These are phyloP conservation scores for Rhinogobius similis DNA, from an alignment of 2,113 vertebrate genomes.

Conservation along the genomic window DNA sequence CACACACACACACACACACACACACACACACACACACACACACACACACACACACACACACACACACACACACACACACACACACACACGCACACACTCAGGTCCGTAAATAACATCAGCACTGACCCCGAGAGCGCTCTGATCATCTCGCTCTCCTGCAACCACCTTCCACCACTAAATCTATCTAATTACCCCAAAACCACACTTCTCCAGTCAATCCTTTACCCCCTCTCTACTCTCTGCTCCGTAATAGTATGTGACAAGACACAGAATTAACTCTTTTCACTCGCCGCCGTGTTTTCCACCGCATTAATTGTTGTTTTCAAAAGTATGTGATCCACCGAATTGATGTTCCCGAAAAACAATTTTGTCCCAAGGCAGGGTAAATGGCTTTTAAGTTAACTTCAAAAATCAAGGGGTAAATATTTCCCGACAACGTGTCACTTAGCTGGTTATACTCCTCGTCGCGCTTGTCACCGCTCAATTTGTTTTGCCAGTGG, in stretches of 20 bases:
- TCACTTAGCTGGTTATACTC: conserved; percentile 48
- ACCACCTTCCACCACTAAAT: conserved; percentile 66
- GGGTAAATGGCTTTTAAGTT: conserved; percentile 48
- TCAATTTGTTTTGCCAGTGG: conserved; percentile 36
- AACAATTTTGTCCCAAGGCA: conserved; percentile 29
- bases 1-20: conserved; percentile 11
- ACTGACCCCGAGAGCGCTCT: conserved; percentile 60
- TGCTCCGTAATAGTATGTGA: conserved; percentile 44
- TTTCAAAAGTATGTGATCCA: conserved; percentile 33
- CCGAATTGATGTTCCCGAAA: conserved; percentile 35
- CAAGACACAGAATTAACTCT: conserved; percentile 44
- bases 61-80: neutral
- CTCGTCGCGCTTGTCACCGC: neutral
- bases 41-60: conserved; percentile 31
- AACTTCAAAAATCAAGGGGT: conserved; percentile 28
- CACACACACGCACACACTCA: conserved; percentile 35
- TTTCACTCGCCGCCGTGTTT: neutral
- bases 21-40: neutral
- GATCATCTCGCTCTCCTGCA: conserved; percentile 53
- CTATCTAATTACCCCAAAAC: conserved; percentile 63
- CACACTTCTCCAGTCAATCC: conserved; percentile 37
- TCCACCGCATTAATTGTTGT: conserved; percentile 39
- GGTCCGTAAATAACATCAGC: conserved; percentile 57
- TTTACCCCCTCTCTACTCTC: neutral
- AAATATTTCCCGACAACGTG: conserved; percentile 34